Evolutionary conservation across 2,113 vertebrate species (phyloP), one percentile per base, ranked within the genome.

Genomic region (Oncorhynchus gorbuscha): DNA sequence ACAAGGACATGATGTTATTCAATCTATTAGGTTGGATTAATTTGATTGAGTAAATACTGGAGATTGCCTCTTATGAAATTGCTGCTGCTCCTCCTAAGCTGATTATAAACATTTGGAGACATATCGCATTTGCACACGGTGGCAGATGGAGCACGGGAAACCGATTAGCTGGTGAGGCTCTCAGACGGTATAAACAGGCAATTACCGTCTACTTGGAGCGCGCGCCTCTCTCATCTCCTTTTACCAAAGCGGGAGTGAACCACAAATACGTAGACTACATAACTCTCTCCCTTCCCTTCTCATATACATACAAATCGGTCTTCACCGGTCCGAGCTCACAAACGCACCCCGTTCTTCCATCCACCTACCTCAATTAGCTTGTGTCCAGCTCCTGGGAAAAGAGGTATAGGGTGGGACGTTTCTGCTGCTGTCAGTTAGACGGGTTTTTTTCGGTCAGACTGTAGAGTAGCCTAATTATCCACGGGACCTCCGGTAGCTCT

Each of bases 71-170:
- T 79, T 5, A 78, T 74, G 71, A 80, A 77, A 84, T 59, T 58
- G 81, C 75, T 64, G 62, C 83, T 64, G 62, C 83, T 51, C 76
- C 74, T 39, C 72, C 48, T 85, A 88, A 89, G 87, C 85, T 76
- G 83, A 89, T 89, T 88, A 88, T 8, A 76, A 84, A 84, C 84
- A 82, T 55, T 68, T 80, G 81, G 86, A 86, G 85, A 83, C 64
- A 68, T 48, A 64, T 62, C 30, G n/a, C 30, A 12, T 39, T 89
- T 87, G 80, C 84, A 66, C 77, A 55, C 82, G 48, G 78, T 73
- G 79, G 81, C 87, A 85, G 85, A 88, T 85, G 85, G 67, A 62
- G 75, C 58, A 72, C 32, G 3, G 39, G 12, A 39, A 67, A 79
- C 71, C 68, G 45, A 75, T 74, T 61, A 79, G 28, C 71, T 69